Conservation (phyloP, 92 coral and sea anemone genomes). For the Zoanthus gigantus region DNA sequence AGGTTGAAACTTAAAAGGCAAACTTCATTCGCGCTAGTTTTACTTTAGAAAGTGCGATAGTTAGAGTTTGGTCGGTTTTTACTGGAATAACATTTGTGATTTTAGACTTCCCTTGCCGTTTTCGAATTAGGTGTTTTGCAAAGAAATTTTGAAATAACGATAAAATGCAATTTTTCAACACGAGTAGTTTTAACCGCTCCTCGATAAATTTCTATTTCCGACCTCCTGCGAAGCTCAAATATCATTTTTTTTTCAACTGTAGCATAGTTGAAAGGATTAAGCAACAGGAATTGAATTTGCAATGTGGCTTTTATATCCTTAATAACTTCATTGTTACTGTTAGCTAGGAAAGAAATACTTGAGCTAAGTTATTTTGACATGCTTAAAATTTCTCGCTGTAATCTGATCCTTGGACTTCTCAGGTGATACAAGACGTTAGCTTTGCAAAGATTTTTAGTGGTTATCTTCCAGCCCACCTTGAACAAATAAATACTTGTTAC, state of each 20-base stretch:
- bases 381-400: slow-evolving; percentile 13
- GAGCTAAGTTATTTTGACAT: not conserved
- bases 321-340: not conserved
- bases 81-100: not conserved
- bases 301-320: not conserved
- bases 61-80: not conserved
- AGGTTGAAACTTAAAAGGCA: not conserved
- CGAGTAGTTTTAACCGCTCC: not conserved
- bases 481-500: slow-evolving; percentile 26
- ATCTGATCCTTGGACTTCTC: not conserved
- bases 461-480: slow-evolving; percentile 46
- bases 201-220: not conserved
- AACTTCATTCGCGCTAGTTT: not conserved
- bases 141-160: not conserved
- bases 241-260: not conserved
- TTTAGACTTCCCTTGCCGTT: not conserved
- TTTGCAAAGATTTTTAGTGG: not conserved
- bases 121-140: not conserved
- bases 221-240: not conserved
- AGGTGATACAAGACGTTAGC: slow-evolving; percentile 10
- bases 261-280: not conserved
- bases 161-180: not conserved
- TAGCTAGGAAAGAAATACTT: not conserved
- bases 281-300: not conserved
- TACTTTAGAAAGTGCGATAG: not conserved